Percentiles rank a stretch among this genome's conserved stretches.
Evolutionary conservation across 2,888 invertebrate genomes (phyloP).

Genomic region (Lydus trimaculatus): DNA sequence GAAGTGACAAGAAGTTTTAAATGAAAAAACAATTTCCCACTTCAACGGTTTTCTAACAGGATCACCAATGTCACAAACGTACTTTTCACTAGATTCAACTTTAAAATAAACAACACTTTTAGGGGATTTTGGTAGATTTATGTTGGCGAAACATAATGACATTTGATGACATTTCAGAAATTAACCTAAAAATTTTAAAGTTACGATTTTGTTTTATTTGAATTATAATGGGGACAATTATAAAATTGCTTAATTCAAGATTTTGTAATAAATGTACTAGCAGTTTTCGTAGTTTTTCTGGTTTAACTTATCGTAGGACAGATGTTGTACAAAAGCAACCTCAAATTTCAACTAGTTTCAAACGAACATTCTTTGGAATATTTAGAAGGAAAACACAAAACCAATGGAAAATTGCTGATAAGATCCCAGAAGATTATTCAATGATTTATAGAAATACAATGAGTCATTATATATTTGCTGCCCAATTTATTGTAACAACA

Average conservation of each 20-base stretch:
- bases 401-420: slow-evolving; percentile 44
- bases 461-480: slow-evolving; percentile 46
- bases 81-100: not conserved
- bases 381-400: slow-evolving; percentile 37
- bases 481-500: slow-evolving; percentile 45
- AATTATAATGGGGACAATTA: not conserved
- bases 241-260: slow-evolving; percentile 7
- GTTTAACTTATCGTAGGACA: not conserved
- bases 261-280: not conserved
- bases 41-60: slow-evolving; percentile 20
- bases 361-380: slow-evolving; percentile 37
- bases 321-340: not conserved
- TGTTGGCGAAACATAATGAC: not conserved
- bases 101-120: not conserved
- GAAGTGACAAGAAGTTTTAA: slow-evolving; percentile 6
- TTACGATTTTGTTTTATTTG: not conserved
- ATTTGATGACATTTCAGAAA: not conserved
- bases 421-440: slow-evolving; percentile 50
- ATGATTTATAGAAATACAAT: slow-evolving; percentile 54
- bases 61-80: slow-evolving; percentile 11
- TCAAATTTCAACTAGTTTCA: slow-evolving; percentile 5
- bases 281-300: not conserved
- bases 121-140: not conserved
- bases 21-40: slow-evolving; percentile 18
- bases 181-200: slow-evolving; percentile 7